A percentile compares a stretch with the other conserved stretches of the same genome.
These are phyloP conservation scores for Papilio demoleus DNA, from an alignment of 2,888 invertebrate genomes.

Conservation along the genomic window DNA sequence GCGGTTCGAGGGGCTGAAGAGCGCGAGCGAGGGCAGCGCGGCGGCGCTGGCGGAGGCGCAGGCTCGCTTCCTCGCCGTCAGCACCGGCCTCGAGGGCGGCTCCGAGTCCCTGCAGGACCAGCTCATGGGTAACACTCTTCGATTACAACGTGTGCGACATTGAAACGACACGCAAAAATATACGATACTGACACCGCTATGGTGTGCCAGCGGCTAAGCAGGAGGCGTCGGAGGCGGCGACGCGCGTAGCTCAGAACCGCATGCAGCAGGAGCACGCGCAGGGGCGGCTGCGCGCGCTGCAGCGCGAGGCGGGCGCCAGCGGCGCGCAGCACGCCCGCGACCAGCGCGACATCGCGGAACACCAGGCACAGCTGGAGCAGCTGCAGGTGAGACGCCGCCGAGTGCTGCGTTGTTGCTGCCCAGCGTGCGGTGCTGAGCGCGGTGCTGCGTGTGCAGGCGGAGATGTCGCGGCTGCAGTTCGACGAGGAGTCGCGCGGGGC, in stretches of 20 bases:
- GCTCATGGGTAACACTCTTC: conserved; percentile 87
- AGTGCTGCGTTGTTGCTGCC: too few relatives aligned
- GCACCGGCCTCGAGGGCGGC: conserved; percentile 91
- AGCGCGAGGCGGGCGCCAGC: conserved; percentile 86
- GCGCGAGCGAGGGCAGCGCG: conserved; percentile 86
- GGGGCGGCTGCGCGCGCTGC: conserved; percentile 85
- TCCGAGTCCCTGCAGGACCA: conserved; percentile 95
- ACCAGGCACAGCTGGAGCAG: conserved; percentile 60
- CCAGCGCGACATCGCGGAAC: conserved; percentile 78
- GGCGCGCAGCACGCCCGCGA: conserved; percentile 87
- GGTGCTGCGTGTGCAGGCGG: too few relatives aligned
- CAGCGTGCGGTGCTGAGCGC: too few relatives aligned
- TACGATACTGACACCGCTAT: neutral
- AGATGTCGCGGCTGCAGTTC: conserved; percentile 82
- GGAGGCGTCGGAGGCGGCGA: conserved; percentile 89
- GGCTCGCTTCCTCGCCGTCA: conserved; percentile 91
- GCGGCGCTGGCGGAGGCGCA: conserved; percentile 89
- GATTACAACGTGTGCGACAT: neutral
- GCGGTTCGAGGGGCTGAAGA: conserved; percentile 87
- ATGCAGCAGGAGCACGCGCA: conserved; percentile 88
- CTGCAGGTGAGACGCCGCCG: too few relatives aligned
- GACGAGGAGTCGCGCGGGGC: conserved; percentile 84
- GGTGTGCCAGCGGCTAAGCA: conserved; percentile 87
- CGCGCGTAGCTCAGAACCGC: conserved; percentile 89
- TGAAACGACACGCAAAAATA: neutral